These are phyloP conservation scores for Drosophila niveifrons DNA, from an alignment of 2,888 invertebrate species.

Conservation along the genomic window DNA sequence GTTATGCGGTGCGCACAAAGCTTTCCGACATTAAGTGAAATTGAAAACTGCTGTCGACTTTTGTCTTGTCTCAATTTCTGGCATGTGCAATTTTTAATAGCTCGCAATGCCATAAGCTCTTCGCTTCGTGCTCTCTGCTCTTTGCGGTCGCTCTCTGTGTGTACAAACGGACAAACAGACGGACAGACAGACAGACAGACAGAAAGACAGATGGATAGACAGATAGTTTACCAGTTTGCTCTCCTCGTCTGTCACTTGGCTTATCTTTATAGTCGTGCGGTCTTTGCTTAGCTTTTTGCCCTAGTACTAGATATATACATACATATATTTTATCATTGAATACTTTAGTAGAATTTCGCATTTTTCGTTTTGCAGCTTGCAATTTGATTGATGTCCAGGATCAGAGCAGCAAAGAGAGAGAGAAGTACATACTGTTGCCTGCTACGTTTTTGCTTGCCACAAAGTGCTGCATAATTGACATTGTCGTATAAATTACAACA, in stretches of 20 bases:
- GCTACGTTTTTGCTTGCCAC: conserved; percentile 22
- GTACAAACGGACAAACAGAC: neutral
- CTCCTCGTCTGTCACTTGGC: conserved; percentile 35
- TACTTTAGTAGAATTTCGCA: conserved; percentile 27
- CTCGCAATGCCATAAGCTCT: conserved; percentile 21
- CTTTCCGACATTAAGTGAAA: conserved; percentile 73
- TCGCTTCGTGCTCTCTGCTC: conserved; percentile 17
- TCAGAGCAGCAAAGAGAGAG: neutral
- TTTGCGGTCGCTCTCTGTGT: conserved; percentile 8
- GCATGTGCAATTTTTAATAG: conserved; percentile 78
- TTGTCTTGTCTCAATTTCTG: conserved; percentile 72
- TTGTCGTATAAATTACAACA: conserved; percentile 50
- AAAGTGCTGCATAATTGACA: conserved; percentile 63
- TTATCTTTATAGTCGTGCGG: conserved; percentile 55
- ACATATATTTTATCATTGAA: conserved; percentile 34
- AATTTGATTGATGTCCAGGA: conserved; percentile 30
- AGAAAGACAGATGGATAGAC: neutral
- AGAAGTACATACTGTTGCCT: neutral
- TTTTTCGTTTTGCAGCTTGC: neutral
- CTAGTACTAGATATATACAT: neutral
- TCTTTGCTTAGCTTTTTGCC: conserved; percentile 35
- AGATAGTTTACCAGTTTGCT: conserved; percentile 1
- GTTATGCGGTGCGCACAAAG: conserved; percentile 43
- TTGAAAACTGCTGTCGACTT: conserved; percentile 70
- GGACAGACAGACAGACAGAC: neutral